Evolutionary conservation across 2,888 invertebrate species (phyloP), one percentile per base, ranked within the genome.

Genomic region (Dinocampus coccinellae): DNA sequence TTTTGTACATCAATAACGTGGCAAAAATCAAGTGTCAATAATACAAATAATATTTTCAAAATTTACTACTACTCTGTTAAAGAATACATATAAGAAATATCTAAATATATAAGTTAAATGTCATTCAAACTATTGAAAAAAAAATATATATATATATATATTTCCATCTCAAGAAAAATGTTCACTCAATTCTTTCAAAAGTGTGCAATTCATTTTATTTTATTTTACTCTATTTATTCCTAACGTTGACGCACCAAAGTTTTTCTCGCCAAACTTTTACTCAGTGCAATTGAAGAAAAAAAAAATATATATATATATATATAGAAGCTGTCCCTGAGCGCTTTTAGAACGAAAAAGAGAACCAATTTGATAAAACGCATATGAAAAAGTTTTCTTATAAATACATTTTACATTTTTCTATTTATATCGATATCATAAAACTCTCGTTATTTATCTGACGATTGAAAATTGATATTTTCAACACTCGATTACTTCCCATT

Each of bases 321-420:
- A n/a, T n/a, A n/a, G n/a, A n/a, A n/a, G n/a, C n/a, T n/a, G n/a
- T 29, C 36, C 24, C 34, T 26, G n/a, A 24, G 29, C 24, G 24
- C 60, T 55, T 60, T 52, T 65, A 36, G 42, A 47, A 52, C 47
- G 58, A 64, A 63, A 70, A 60, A 34, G 58, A 58, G 57, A 64
- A 64, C 58, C 70, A 70, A 70, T 70, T 70, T 47, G 47, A 64
- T 10, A 47, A 64, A 64, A 64, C 34, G 47, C 39, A 20, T 64
- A 42, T 58, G 58, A 58, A 64, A 60, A 70, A 70, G 11, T 70
- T 70, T 70, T 58, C 52, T 58, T 64, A 64, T 64, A 64, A 70
- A 70, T 70, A 70, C 42, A 47, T 64, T 63, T 33, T 16, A n/a
- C 24, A 34, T 13, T 29, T 52, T 20, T 33, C 20, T 63, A 58